Conservation (phyloP, 1,140 invertebrate genomes). For the Octopus bimaculoides region DNA sequence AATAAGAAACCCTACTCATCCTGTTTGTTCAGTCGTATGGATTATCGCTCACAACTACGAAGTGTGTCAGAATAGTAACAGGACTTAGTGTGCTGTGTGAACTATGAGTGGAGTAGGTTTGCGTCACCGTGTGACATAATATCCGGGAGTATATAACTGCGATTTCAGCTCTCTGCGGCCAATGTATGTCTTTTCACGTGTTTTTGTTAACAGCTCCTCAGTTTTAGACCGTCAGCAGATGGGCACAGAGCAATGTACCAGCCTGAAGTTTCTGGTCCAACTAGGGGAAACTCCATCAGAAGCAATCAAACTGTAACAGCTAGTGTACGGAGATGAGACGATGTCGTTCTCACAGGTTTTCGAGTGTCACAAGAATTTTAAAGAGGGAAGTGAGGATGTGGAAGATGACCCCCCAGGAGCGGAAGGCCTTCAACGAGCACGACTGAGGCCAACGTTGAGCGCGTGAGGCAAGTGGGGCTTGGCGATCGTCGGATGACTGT, state of each 20-base stretch:
- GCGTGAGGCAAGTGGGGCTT: neutral
- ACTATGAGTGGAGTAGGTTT: neutral
- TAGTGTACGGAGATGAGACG: neutral
- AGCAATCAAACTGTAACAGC: neutral
- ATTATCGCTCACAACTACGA: neutral
- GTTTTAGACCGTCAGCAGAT: neutral
- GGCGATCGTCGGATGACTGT: conserved; percentile 2
- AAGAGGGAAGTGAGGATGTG: neutral
- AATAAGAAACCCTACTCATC: too few species aligned
- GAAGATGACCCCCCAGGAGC: neutral
- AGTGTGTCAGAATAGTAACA: neutral
- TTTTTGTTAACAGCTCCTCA: conserved; percentile 7
- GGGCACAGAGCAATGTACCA: neutral
- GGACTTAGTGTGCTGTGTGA: conserved; percentile 6
- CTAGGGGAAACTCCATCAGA: neutral
- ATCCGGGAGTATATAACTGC: neutral
- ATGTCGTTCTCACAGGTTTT: neutral
- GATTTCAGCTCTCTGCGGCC: neutral
- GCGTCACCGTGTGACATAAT: neutral
- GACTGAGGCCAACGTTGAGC: conserved; percentile 1
- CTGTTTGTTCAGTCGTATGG: too few species aligned
- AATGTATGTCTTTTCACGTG: neutral
- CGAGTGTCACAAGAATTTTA: neutral
- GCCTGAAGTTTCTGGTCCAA: neutral
- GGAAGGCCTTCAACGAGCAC: neutral